Conservation (phyloP, 2,888 invertebrate genomes). For the Acleris sparsana region DNA sequence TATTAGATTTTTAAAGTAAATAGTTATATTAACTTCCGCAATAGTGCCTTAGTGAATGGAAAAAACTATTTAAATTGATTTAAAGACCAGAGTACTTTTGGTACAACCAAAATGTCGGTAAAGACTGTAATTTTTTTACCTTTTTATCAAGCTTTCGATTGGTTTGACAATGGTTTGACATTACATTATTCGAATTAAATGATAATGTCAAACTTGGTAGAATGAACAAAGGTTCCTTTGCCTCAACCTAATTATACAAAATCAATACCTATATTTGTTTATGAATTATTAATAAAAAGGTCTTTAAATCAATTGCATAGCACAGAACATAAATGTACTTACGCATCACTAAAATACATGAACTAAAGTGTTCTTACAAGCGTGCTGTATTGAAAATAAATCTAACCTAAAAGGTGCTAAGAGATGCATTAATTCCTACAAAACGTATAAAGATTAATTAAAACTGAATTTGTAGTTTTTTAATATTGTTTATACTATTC, state of each 20-base stretch:
- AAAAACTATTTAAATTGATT: not conserved
- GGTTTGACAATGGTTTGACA: no score
- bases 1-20: conserved; percentile 29
- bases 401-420: conserved; percentile 13
- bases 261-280: no score
- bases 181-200: no score
- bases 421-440: conserved; percentile 1
- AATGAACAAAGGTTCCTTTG: no score
- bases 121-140: no score
- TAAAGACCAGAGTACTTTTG: not conserved
- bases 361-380: not conserved
- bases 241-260: no score
- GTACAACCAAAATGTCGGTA: not conserved
- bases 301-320: conserved; percentile 1
- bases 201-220: no score
- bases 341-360: not conserved
- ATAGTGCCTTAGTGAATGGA: conserved; percentile 26
- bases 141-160: no score
- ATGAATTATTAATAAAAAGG: not conserved
- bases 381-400: not conserved
- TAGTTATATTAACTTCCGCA: conserved; percentile 20
- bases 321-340: conserved; percentile 5
- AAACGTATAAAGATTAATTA: no score
- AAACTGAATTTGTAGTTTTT: no score
- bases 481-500: no score